phyloP scores from a whole-genome alignment of 2,797 vertebrate species.

The Megalops cyprinoides region DNA sequence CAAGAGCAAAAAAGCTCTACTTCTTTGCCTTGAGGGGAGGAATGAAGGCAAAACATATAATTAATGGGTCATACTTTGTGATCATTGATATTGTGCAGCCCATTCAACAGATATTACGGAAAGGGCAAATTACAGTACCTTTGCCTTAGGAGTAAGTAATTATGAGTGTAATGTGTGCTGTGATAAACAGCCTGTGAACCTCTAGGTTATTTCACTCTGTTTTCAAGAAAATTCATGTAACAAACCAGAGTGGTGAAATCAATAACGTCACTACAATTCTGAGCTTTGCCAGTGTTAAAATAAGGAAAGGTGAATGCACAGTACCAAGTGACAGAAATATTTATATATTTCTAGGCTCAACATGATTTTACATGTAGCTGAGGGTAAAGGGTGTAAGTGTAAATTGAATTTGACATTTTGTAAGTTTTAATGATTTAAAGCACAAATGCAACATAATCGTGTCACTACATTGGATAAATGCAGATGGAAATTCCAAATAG shows the following conservation, averaged over 20 bases:
- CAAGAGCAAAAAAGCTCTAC: not conserved
- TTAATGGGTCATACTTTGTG: not conserved
- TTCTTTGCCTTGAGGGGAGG: not conserved
- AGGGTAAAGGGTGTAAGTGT: not conserved
- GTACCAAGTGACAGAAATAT: no score
- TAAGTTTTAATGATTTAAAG: no score
- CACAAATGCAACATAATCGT: not conserved
- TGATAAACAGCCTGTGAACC: not conserved
- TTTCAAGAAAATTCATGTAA: not conserved
- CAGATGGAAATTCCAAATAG: no score
- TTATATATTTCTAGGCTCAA: no score
- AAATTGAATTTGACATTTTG: no score
- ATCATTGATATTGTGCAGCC: not conserved
- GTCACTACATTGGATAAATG: not conserved
- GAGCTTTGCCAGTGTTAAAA: constrained; percentile 4
- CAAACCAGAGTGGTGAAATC: not conserved
- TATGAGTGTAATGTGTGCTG: not conserved
- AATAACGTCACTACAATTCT: not conserved
- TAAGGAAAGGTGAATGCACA: no score
- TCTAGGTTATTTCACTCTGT: constrained; percentile 2
- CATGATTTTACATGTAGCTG: not conserved
- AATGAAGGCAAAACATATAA: not conserved
- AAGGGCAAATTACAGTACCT: not conserved
- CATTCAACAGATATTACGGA: not conserved
- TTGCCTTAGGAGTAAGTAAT: not conserved